These are phyloP conservation scores for Dinoponera quadriceps DNA, from an alignment of 1,140 invertebrate species.

Conservation along the genomic window DNA sequence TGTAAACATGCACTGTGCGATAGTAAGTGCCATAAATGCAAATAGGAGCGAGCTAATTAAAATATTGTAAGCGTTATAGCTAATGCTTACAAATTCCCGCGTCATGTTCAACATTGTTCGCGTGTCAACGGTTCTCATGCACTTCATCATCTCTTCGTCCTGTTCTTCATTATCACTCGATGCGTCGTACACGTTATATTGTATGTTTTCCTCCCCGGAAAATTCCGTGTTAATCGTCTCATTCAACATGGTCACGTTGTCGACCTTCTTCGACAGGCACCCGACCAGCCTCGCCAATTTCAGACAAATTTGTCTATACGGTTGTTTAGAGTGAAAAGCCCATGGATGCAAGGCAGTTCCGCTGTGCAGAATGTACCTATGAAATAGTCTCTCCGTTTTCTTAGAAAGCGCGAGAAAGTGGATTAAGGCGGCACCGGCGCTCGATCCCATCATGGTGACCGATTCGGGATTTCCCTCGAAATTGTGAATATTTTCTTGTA, in stretches of 20 bases:
- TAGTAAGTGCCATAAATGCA: too few species aligned
- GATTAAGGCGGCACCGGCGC: constrained; percentile 80
- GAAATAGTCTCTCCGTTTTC: constrained; percentile 85
- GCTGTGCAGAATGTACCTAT: constrained; percentile 86
- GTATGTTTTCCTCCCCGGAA: too few species aligned
- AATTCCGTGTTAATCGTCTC: not conserved
- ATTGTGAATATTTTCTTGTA: constrained; percentile 84
- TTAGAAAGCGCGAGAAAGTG: constrained; percentile 81
- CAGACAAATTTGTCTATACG: constrained; percentile 64
- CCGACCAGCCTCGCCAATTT: constrained; percentile 47
- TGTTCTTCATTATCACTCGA: constrained; percentile 54
- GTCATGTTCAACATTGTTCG: not conserved
- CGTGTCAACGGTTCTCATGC: constrained; percentile 67
- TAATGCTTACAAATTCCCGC: too few species aligned
- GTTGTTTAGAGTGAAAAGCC: constrained; percentile 61
- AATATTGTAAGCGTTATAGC: too few species aligned
- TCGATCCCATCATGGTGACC: constrained; percentile 85
- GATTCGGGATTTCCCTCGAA: constrained; percentile 86
- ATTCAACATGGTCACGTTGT: not conserved
- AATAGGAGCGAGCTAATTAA: too few species aligned
- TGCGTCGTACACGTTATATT: too few species aligned
- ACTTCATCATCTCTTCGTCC: constrained; percentile 70
- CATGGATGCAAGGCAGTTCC: constrained; percentile 83
- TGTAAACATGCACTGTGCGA: too few species aligned
- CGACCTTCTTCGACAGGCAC: constrained; percentile 46